Percentiles rank a stretch among this genome's conserved stretches.
phyloP scores from a whole-genome alignment of 2,888 invertebrate species.

The Pseudoips prasinana region DNA sequence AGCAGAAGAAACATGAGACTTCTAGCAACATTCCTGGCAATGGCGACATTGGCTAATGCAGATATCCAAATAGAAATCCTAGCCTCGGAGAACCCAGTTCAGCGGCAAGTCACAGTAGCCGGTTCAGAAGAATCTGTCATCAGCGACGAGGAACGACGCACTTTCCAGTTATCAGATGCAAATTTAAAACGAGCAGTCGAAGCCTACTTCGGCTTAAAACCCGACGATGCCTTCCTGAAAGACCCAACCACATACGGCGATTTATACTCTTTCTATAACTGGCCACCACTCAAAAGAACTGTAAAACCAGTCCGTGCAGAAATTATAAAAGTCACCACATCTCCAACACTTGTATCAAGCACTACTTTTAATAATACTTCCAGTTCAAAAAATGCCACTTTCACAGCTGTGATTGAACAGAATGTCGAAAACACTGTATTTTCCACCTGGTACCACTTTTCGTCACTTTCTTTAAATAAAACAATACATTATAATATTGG shows the following conservation, averaged over 20 bases:
- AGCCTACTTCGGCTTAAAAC: conserved; percentile 33
- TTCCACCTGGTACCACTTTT: conserved; percentile 14
- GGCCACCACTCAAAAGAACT: conserved; percentile 42
- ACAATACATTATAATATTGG: conserved; percentile 18
- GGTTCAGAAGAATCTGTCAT: conserved; percentile 32
- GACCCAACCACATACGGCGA: conserved; percentile 56
- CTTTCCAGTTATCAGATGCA: conserved; percentile 39
- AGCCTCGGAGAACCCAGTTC: conserved; percentile 20
- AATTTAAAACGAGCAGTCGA: conserved; percentile 35
- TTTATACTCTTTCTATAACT: conserved; percentile 39
- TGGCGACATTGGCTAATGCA: conserved; percentile 13
- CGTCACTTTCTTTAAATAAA: neutral
- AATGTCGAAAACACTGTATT: conserved; percentile 18
- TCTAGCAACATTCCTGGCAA: neutral
- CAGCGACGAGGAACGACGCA: conserved; percentile 35
- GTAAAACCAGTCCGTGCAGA: conserved; percentile 30
- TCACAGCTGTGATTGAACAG: conserved; percentile 3
- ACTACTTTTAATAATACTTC: conserved; percentile 18
- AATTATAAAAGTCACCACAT: conserved; percentile 5
- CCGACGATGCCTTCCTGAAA: conserved; percentile 22
- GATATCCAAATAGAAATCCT: conserved; percentile 38
- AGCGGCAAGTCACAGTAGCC: conserved; percentile 20
- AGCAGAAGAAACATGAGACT: no score
- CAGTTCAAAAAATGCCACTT: neutral
- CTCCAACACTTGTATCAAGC: conserved; percentile 4